Base-by-base conservation (phyloP, 2,113 vertebrate species). In the Xiphophorus couchianus region DNA sequence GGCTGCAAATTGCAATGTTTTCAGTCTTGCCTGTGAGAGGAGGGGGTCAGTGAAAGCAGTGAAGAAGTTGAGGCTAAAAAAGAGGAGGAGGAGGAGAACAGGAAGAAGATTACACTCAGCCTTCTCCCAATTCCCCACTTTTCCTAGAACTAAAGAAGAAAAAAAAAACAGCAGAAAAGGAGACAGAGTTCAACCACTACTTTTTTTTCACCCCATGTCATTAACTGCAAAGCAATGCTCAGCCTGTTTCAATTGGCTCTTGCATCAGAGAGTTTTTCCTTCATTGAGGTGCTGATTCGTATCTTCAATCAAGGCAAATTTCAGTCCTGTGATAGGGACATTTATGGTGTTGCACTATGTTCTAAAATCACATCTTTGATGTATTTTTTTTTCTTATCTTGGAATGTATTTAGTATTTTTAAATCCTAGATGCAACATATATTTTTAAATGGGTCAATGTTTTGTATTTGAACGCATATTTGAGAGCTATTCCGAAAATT, bases 1-100 rank as follows among this genome's bases (percentile, higher is more conserved):
- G 94, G 94, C 94, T 87, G 82, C 90, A 91, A 10, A 88, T 90
- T 88, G 82, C 92, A 94, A 92, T 94, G 95, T 95, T 92, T 93
- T 91, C 80, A 91, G 77, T 78, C 39, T 87, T 93, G 93, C 93
- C 93, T 94, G 90, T 93, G 89, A 85, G 77, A 90, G 84, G 93
- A 94, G 91, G 76, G 77, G 90, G 78, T 19, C 81, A 91, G 78
- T 80, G 62, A 74, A 82, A 81, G 82, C 71, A 73, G 81, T 74
- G 79, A 89, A 84, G 93, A 91, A 90, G 92, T 94, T 91, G 88
- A 77, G 74, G 86, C 37, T 77, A 71, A 82, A 77, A 37, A 86
- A 76, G 74, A 81, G 80, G 81, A 73, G 65, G 82, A 87, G 62
- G 60, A 73, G 27, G 65, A 84, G 68, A 44, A 69, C 27, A 58